Base-by-base conservation (phyloP, 2,888 invertebrate species). In the Ramazzottius varieornatus region DNA sequence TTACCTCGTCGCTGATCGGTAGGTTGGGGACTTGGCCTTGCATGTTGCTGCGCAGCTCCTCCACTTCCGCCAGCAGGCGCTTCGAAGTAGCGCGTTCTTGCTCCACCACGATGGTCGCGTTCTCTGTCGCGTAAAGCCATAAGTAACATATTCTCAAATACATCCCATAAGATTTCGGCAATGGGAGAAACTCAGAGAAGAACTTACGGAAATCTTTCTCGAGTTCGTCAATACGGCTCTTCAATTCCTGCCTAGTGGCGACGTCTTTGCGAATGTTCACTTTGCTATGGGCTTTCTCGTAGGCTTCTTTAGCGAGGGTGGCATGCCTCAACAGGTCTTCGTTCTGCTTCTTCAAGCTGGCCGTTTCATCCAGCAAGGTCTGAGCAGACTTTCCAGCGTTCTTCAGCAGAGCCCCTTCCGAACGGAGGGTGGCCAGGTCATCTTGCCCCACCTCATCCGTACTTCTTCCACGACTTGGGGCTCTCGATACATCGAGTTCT, bases 191-290 rank as follows among this genome's bases (percentile, higher is more conserved):
- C 40, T 40, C 73, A 8, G 75, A 64, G 64, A 1, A 1, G 33
- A 46, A 72, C 73, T 72, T 69, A 72, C 84, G 83, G 69, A 89
- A 84, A 80, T 92, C 90, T 72, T 82, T 85, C 76, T 90, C 90
- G 70, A 90, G 78, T 69, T 91, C 89, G 67, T 86, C 84, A 1
- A 90, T 83, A 83, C 88, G 86, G 71, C 83, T 86, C 71, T 84
- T 86, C 33, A 76, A 70, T 33, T 74, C 72, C 13, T 66, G 63
- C 33, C 69, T 65, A 20, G 70, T 70, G 20, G 71, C 71, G 13
- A 68, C 68, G 46, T 71, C 69, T 71, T 88, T 77, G 75, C 84
- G 84, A 64, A 83, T 73, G 76, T 84, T 85, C 1, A 84, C 82
- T 33, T 83, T 83, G 71, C 86, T 86, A 4, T 84, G 68, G 70